Evolutionary conservation across 35 echinoderm and acorn worm genomes (phyloP).

Genomic region (Hemicentrotus pulcherrimus): DNA sequence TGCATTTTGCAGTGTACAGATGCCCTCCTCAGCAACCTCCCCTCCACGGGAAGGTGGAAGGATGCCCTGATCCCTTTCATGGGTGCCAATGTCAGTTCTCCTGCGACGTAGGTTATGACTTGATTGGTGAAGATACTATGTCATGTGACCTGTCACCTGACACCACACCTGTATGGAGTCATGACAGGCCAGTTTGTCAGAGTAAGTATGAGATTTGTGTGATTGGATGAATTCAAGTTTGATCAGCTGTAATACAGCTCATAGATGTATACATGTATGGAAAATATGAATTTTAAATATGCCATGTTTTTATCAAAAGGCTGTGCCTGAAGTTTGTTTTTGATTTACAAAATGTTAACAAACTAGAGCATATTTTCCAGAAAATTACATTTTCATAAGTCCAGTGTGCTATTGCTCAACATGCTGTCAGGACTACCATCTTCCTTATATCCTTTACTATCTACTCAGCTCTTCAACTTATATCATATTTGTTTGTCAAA

Average conservation of each 20-base stretch:
- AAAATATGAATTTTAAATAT: neutral
- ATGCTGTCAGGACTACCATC: no score
- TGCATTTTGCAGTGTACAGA: neutral
- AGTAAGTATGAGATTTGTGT: neutral
- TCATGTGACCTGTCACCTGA: constrained; percentile 42
- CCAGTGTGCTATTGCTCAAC: no score
- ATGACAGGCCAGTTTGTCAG: constrained; percentile 25
- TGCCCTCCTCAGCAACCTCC: constrained; percentile 7
- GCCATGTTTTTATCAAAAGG: no score
- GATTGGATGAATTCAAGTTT: neutral
- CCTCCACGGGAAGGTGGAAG: neutral
- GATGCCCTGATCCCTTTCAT: constrained; percentile 1
- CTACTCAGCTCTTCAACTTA: no score
- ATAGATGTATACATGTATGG: neutral
- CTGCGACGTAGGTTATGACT: constrained; percentile 43
- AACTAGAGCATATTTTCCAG: no score
- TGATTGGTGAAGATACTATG: neutral
- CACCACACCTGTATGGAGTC: neutral
- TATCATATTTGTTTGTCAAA: no score
- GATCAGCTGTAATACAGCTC: neutral
- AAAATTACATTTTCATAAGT: no score
- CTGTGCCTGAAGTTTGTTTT: no score
- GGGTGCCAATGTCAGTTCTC: neutral
- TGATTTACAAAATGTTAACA: no score
- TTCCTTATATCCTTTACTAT: no score